phyloP scores from a whole-genome alignment of 2,888 invertebrate species.

The Zootermopsis nevadensis region DNA sequence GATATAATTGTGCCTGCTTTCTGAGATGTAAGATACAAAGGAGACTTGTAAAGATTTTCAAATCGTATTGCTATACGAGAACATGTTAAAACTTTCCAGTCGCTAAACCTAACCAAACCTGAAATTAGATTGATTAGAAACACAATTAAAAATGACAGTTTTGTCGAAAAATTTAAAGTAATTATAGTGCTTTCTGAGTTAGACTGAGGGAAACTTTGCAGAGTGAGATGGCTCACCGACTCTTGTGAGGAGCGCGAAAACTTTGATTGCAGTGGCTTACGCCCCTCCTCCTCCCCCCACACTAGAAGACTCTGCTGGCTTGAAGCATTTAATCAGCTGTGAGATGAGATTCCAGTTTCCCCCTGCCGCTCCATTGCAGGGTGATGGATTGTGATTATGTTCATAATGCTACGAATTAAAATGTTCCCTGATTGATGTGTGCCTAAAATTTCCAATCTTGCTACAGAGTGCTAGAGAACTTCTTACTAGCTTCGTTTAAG shows the following conservation, averaged over 20 bases:
- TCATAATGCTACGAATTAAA: constrained; percentile 26
- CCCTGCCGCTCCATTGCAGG: not conserved
- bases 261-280: constrained; percentile 29
- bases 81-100: not conserved
- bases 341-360: constrained; percentile 19
- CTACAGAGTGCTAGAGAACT: not conserved
- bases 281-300: not conserved
- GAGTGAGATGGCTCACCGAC: not conserved
- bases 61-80: not conserved
- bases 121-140: not conserved
- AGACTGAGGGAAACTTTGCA: not conserved
- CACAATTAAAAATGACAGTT: constrained; percentile 16
- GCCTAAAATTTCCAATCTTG: constrained; percentile 9
- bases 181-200: not conserved
- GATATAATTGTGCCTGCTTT: not conserved
- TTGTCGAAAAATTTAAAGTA: constrained; percentile 7
- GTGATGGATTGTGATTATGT: constrained; percentile 35
- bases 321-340: constrained; percentile 34
- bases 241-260: constrained; percentile 11
- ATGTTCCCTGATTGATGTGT: constrained; percentile 33
- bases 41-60: too few species aligned
- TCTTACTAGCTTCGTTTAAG: too few species aligned
- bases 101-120: not conserved
- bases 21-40: not conserved
- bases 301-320: not conserved